Conservation (phyloP, 2,113 vertebrate genomes). For the Nycticorax nycticorax region DNA sequence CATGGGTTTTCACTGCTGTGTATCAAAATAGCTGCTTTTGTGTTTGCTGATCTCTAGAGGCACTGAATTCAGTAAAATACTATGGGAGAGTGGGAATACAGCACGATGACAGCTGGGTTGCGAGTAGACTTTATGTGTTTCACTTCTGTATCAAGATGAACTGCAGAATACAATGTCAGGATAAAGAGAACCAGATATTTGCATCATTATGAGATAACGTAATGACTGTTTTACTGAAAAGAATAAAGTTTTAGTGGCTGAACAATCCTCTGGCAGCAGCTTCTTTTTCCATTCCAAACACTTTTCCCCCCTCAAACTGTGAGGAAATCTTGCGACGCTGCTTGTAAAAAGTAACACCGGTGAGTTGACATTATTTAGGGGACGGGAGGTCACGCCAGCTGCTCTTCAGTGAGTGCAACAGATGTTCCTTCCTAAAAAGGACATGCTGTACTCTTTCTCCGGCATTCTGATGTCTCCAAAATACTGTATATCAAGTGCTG, state of each 20-base stretch:
- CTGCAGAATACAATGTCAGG: not conserved
- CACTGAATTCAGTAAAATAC: not conserved
- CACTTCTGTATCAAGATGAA: not conserved
- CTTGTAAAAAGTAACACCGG: constrained; percentile 26
- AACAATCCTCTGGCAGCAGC: not conserved
- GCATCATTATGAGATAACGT: constrained; percentile 10
- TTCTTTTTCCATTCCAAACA: constrained; percentile 34
- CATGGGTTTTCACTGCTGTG: not conserved
- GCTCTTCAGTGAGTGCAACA: not conserved
- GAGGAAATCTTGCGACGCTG: not conserved
- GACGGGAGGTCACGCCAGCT: not conserved
- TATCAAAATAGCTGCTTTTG: not conserved
- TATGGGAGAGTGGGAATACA: not conserved
- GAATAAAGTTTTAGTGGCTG: constrained; percentile 11
- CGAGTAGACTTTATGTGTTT: not conserved
- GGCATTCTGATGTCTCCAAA: not conserved
- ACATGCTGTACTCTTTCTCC: not conserved
- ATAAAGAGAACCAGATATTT: constrained; percentile 47
- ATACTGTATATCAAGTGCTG: not conserved
- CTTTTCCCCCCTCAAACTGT: not conserved
- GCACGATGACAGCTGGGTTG: accelerated
- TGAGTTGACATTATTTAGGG: not conserved
- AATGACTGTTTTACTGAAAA: constrained; percentile 21
- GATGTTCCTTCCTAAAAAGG: constrained; percentile 36
- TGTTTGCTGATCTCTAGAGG: not conserved